phyloP scores from a whole-genome alignment of 2,113 vertebrate genomes.

The Paratilapia polleni region DNA sequence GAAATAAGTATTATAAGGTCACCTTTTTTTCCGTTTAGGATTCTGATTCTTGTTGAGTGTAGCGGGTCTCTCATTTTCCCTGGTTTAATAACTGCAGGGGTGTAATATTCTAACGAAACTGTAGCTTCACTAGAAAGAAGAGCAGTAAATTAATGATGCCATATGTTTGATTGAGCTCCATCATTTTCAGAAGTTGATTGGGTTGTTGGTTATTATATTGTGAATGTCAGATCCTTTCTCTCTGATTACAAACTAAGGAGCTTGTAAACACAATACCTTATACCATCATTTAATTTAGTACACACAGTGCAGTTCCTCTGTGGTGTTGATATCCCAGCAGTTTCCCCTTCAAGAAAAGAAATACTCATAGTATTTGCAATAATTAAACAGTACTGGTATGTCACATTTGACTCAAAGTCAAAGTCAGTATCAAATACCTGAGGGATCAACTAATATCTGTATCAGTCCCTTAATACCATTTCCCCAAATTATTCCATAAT shows the following conservation, averaged over 20 bases:
- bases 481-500: not conserved
- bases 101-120: not conserved
- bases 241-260: slow-evolving; percentile 2
- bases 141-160: slow-evolving; percentile 11
- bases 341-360: not conserved
- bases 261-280: not conserved
- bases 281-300: not conserved
- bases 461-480: not conserved
- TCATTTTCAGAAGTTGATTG: not conserved
- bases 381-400: not conserved
- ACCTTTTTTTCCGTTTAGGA: not conserved
- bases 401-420: not conserved
- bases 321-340: not conserved
- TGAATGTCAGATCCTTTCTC: slow-evolving; percentile 9
- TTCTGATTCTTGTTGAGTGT: not conserved
- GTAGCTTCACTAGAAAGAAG: not conserved
- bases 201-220: slow-evolving; percentile 12
- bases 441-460: not conserved
- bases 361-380: not conserved
- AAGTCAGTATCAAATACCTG: not conserved
- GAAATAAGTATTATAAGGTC: not conserved
- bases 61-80: not conserved
- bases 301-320: not conserved
- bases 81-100: not conserved
- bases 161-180: not conserved